Evolutionary conservation across 2,888 invertebrate genomes (phyloP).

Genomic region (Patella depressa): DNA sequence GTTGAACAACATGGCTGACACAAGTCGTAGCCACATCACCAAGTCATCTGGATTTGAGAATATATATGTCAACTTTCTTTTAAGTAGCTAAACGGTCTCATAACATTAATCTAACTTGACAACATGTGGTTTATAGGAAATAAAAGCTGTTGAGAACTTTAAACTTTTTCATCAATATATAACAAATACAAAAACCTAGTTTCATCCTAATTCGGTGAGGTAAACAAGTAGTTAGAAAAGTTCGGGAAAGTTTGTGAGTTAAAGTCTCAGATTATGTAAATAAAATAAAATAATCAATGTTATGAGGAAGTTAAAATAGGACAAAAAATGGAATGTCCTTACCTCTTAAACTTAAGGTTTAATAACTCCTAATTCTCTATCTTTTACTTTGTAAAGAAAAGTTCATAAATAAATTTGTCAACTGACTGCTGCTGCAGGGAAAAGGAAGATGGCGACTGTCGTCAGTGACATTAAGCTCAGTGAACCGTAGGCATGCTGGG

Average conservation of each 20-base stretch:
- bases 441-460: slow-evolving; percentile 16
- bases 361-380: too few relatives aligned
- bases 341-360: too few relatives aligned
- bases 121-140: neutral
- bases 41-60: neutral
- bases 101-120: neutral
- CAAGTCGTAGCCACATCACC: neutral
- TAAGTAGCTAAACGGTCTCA: neutral
- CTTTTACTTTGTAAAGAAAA: too few relatives aligned
- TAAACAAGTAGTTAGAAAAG: too few relatives aligned
- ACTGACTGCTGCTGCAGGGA: slow-evolving; percentile 13
- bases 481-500: neutral
- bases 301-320: neutral
- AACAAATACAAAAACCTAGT: too few relatives aligned
- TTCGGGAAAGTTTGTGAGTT: neutral
- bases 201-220: too few relatives aligned
- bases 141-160: neutral
- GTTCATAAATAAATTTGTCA: slow-evolving; percentile 11
- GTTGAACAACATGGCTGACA: slow-evolving; percentile 2
- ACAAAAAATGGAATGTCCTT: neutral
- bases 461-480: slow-evolving; percentile 19
- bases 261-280: neutral
- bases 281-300: neutral
- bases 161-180: too few relatives aligned
- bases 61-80: neutral